Percentiles rank a stretch among this genome's conserved stretches.
Evolutionary conservation across 1,140 invertebrate species (phyloP).

Genomic region (Lanistes nyassanus): DNA sequence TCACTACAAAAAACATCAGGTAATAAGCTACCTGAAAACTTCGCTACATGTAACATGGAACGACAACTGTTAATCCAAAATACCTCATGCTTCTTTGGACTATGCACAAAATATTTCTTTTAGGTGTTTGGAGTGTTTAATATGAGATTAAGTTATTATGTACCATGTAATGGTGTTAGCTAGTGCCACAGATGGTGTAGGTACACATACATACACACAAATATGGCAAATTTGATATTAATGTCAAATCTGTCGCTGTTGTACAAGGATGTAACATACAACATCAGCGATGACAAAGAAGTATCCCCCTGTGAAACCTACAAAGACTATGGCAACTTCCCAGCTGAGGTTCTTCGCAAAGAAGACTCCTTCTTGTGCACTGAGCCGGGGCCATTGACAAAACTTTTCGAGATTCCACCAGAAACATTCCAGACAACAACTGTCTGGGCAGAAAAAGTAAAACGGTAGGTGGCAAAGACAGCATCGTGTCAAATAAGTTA

Average conservation of each 20-base stretch:
- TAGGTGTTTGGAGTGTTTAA: no score
- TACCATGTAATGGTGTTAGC: no score
- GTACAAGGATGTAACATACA: slow-evolving; percentile 45
- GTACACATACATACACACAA: neutral
- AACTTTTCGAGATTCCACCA: slow-evolving; percentile 44
- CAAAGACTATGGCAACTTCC: slow-evolving; percentile 38
- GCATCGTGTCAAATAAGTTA: no score
- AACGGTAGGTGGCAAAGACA: slow-evolving; percentile 34
- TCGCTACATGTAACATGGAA: no score
- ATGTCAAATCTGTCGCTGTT: neutral
- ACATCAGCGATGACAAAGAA: slow-evolving; percentile 29
- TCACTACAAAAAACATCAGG: slow-evolving; percentile 40
- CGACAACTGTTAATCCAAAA: no score
- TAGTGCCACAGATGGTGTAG: no score
- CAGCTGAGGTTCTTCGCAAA: slow-evolving; percentile 8
- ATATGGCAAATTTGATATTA: neutral
- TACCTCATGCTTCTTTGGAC: no score
- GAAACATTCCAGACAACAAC: slow-evolving; percentile 41
- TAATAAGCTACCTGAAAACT: no score
- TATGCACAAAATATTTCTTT: no score
- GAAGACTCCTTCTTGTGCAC: slow-evolving; percentile 42
- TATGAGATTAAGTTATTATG: no score
- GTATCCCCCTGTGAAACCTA: slow-evolving; percentile 44
- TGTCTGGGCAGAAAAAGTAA: slow-evolving; percentile 47
- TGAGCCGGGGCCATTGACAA: slow-evolving; percentile 47